These are phyloP conservation scores for Drosophila equinoxialis DNA, from an alignment of 1,140 invertebrate species.

Conservation along the genomic window DNA sequence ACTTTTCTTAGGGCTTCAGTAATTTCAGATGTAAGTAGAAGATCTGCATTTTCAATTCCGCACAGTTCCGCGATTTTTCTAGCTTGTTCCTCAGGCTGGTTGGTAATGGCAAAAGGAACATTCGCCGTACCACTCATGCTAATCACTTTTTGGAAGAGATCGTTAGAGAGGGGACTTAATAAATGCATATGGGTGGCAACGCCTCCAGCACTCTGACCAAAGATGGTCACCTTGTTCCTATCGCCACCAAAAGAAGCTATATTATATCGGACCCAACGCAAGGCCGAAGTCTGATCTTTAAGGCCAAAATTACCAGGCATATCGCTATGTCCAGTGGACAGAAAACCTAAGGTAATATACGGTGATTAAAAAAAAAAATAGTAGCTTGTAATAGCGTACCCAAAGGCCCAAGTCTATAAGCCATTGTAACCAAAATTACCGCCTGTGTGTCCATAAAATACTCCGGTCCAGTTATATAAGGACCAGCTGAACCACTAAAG, in stretches of 20 bases:
- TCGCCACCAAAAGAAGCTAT: conserved; percentile 81
- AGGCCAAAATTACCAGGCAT: conserved; percentile 85
- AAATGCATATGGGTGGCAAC: conserved; percentile 82
- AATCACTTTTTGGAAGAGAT: conserved; percentile 84
- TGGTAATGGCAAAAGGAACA: conserved; percentile 85
- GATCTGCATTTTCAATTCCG: conserved; percentile 40
- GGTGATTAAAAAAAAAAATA: too few species aligned
- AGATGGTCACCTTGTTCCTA: conserved; percentile 84
- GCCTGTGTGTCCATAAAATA: conserved; percentile 69
- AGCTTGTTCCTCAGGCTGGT: conserved; percentile 80
- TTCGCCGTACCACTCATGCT: conserved; percentile 86
- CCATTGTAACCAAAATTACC: conserved; percentile 65
- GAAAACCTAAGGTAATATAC: conserved; percentile 49
- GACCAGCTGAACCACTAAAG: conserved; percentile 67
- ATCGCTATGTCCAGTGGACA: conserved; percentile 67
- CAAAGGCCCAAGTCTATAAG: conserved; percentile 63
- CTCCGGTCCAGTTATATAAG: conserved; percentile 77
- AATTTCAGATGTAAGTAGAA: conserved; percentile 42
- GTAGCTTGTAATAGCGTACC: conserved; percentile 21
- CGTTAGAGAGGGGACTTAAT: conserved; percentile 63
- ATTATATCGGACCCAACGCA: conserved; percentile 82
- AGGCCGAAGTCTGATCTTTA: conserved; percentile 84
- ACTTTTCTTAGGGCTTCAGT: conserved; percentile 77
- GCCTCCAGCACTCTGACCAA: conserved; percentile 85
- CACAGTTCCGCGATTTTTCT: conserved; percentile 47